phyloP scores from a whole-genome alignment of 2,797 vertebrate genomes.

The Decapterus maruadsi region DNA sequence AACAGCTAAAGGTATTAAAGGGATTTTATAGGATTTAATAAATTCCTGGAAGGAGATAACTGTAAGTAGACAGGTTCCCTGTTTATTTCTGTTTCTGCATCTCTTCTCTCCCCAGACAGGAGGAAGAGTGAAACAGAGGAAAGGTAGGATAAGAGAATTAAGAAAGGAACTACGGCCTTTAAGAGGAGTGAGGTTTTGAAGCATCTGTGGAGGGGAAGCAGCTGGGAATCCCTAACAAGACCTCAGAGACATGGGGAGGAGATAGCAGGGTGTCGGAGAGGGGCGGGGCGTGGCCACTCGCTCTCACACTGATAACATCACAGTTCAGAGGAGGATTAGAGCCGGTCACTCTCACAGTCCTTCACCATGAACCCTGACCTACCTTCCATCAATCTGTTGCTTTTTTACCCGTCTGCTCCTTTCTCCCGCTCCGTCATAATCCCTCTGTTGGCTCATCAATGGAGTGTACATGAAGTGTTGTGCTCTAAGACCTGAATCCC shows the following conservation, averaged over 20 bases:
- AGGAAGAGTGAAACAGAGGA: background rate
- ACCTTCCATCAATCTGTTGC: slow-evolving; percentile 17
- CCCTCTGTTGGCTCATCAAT: slow-evolving; percentile 40
- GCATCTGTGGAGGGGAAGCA: slow-evolving; percentile 21
- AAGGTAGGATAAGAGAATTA: background rate
- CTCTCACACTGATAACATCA: slow-evolving; percentile 15
- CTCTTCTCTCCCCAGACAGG: slow-evolving; percentile 1
- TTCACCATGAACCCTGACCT: slow-evolving; percentile 51
- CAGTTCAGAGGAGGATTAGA: slow-evolving; percentile 57
- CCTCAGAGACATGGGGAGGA: slow-evolving; percentile 55
- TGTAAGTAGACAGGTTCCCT: slow-evolving; percentile 4
- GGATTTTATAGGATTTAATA: slow-evolving; percentile 45
- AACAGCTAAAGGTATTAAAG: slow-evolving; percentile 15
- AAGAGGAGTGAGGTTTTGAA: slow-evolving; percentile 30
- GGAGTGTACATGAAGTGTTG: slow-evolving; percentile 2
- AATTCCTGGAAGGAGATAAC: slow-evolving; percentile 15
- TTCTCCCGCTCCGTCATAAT: slow-evolving; percentile 11
- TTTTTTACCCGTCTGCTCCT: background rate
- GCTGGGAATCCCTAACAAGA: slow-evolving; percentile 64
- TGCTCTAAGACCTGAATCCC: slow-evolving; percentile 27
- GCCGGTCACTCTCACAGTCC: slow-evolving; percentile 21
- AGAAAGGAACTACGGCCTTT: slow-evolving; percentile 5
- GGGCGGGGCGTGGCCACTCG: slow-evolving; percentile 4
- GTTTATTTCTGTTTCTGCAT: background rate
- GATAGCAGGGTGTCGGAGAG: slow-evolving; percentile 26